Conservation (phyloP, 2,888 invertebrate species). For the Thumatha senex region DNA sequence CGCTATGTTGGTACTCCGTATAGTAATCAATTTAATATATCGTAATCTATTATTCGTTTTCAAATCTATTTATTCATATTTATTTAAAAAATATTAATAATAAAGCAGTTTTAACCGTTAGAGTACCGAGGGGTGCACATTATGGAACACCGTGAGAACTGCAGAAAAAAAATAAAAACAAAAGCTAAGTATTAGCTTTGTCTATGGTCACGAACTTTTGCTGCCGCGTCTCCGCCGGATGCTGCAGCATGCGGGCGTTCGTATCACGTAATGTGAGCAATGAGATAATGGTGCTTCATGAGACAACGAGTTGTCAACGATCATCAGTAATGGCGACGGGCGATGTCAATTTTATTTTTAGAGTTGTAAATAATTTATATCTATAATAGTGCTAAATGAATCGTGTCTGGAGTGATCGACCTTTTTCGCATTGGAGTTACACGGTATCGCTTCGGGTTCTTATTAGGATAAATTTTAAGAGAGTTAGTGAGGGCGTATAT, state of each 20-base stretch:
- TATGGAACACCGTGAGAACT: constrained; percentile 28
- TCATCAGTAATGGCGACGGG: constrained; percentile 42
- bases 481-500: too few relatives aligned
- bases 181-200: constrained; percentile 60
- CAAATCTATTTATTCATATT: not conserved
- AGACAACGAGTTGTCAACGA: constrained; percentile 64
- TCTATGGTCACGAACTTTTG: constrained; percentile 67
- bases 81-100: too few relatives aligned
- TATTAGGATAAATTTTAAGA: too few relatives aligned
- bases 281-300: constrained; percentile 70
- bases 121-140: constrained; percentile 29
- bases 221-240: constrained; percentile 65
- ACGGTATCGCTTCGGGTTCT: too few relatives aligned
- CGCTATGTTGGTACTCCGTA: not conserved
- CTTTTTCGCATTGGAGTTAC: too few relatives aligned
- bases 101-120: too few relatives aligned
- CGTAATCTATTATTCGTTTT: not conserved
- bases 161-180: constrained; percentile 54
- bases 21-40: too few relatives aligned
- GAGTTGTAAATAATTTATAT: not conserved
- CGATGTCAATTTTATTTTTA: constrained; percentile 6
- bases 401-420: not conserved
- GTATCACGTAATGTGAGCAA: constrained; percentile 65
- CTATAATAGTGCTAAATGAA: not conserved
- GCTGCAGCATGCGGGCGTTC: constrained; percentile 72